Evolutionary conservation across 2,888 invertebrate species (phyloP), one percentile per base, ranked within the genome.

Genomic region (Lymantria monacha): DNA sequence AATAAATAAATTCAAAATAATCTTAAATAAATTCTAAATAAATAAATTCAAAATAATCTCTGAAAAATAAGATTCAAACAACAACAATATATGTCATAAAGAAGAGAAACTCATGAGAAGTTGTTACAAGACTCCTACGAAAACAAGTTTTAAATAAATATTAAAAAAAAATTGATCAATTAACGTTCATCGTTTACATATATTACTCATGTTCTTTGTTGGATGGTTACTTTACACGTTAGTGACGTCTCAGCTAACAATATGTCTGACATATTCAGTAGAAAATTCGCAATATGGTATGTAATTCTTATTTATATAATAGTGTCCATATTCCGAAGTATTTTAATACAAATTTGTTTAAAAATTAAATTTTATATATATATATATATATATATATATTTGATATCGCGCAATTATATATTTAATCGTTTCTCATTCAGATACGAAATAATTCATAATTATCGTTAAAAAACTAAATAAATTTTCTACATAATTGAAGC

Each of bases 281-380:
- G 45, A 45, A 38, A n/a, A 37, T 9, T 11, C 45, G n/a, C 37
- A 22, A 37, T 45, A 45, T 37, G 45, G 45, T 45, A 15, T 15
- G 45, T 37, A 37, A n/a, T 22, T 22, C 22, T 22, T 22, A 22
- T 22, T 22, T 22, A 22, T 22, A 22, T 22, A 22, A 22, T 22
- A 22, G 22, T 22, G 2, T 22, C 22, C 5, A 5, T 22, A 22
- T 3, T 3, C 3, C 22, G 5, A 22, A 3, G n/a, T n/a, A 5
- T 22, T 5, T 22, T 22, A 5, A 22, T 2, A 22, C 22, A 22
- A 22, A 22, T 22, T 22, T 22, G 3, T 22, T 22, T 22, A 22
- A 22, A 22, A 22, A 22, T 5, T 22, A 22, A n/a, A 22, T 22
- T 22, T 22, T 22, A 22, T 3, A 22, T 22, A 22, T 22, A 3